Percentiles rank a stretch among this genome's conserved stretches.
phyloP scores from a whole-genome alignment of 2,888 invertebrate species.

The Orchesella flavescens region DNA sequence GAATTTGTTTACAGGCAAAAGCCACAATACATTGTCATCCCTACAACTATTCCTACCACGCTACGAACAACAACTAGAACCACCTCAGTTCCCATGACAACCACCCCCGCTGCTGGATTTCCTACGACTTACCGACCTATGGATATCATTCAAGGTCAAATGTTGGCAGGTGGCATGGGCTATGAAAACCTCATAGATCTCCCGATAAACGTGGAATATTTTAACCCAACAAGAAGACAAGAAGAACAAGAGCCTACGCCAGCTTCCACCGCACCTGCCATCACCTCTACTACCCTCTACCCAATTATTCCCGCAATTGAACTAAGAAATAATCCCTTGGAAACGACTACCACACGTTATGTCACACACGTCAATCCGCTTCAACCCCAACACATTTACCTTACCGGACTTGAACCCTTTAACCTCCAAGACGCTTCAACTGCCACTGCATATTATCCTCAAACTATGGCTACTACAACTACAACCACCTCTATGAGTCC shows the following conservation, averaged over 20 bases:
- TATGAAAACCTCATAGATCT: slow-evolving; percentile 21
- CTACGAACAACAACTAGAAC: slow-evolving; percentile 6
- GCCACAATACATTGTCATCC: neutral
- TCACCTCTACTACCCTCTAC: neutral
- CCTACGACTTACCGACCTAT: slow-evolving; percentile 5
- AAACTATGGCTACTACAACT: neutral
- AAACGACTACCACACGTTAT: slow-evolving; percentile 35
- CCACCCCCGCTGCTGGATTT: neutral
- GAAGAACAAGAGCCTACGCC: neutral
- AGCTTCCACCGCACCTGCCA: neutral
- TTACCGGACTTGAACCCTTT: slow-evolving; percentile 27
- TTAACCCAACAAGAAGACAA: neutral
- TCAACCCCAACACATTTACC: neutral
- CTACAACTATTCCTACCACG: neutral
- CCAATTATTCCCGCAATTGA: slow-evolving; percentile 18
- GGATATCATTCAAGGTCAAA: slow-evolving; percentile 10
- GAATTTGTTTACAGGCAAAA: neutral
- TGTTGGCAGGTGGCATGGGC: neutral
- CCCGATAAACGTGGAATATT: slow-evolving; percentile 18
- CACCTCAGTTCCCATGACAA: slow-evolving; percentile 6
- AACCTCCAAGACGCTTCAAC: slow-evolving; percentile 16
- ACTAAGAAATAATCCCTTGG: slow-evolving; percentile 12
- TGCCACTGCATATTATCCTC: neutral
- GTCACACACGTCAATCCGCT: neutral
- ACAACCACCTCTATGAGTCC: neutral